Conservation (phyloP, 2,113 vertebrate genomes). For the Egretta garzetta region DNA sequence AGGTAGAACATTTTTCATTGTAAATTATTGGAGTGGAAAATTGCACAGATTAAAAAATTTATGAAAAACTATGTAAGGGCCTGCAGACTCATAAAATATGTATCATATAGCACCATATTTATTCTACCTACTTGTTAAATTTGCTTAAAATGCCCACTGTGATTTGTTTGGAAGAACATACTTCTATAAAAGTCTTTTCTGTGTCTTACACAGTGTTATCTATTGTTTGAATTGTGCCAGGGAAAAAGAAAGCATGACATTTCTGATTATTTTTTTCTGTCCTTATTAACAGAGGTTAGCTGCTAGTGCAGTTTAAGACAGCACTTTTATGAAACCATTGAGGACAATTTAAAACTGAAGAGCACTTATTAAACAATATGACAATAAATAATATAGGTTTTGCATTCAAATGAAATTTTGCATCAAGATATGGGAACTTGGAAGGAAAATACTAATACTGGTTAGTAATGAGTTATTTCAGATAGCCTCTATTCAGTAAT, state of each 20-base stretch:
- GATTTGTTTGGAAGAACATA: slow-evolving; percentile 27
- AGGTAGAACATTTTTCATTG: slow-evolving; percentile 45
- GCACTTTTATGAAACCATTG: background rate
- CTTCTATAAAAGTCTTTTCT: background rate
- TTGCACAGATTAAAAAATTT: slow-evolving; percentile 59
- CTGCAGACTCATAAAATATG: slow-evolving; percentile 45
- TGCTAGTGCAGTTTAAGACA: background rate
- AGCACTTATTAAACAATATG: background rate
- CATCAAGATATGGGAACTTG: background rate
- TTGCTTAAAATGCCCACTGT: slow-evolving; percentile 41
- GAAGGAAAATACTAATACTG: background rate
- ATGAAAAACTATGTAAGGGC: slow-evolving; percentile 48
- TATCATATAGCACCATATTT: slow-evolving; percentile 44
- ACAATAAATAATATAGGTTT: background rate
- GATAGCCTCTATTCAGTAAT: background rate
- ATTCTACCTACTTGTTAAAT: slow-evolving; percentile 46
- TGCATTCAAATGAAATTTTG: background rate
- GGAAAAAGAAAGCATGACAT: background rate
- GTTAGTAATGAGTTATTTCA: background rate
- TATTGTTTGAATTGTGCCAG: background rate
- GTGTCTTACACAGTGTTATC: background rate
- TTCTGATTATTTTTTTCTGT: background rate
- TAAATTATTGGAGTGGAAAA: slow-evolving; percentile 71
- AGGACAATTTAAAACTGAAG: background rate
- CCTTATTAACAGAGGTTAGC: background rate